Percentiles rank a stretch among this genome's conserved stretches.
Evolutionary conservation across 2,797 vertebrate genomes (phyloP).

Genomic region (Mormyrus hasselquistii): DNA sequence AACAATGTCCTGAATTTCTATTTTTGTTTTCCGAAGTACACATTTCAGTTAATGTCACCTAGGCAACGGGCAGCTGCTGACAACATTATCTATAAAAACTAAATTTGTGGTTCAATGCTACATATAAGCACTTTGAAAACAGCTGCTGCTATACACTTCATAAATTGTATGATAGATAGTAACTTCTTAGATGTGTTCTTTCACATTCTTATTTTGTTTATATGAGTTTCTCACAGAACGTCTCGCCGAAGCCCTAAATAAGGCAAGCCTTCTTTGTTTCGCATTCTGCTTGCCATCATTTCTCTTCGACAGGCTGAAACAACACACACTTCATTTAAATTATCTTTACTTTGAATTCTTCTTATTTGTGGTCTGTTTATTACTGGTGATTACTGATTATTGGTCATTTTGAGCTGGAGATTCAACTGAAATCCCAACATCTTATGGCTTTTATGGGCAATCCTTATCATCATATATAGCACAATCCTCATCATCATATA

Average conservation of each 20-base stretch:
- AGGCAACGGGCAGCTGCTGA: not conserved
- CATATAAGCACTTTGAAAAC: not conserved
- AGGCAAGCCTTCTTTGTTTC: not conserved
- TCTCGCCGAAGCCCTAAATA: not conserved
- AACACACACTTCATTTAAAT: not conserved
- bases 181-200: not conserved
- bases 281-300: not conserved
- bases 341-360: not conserved
- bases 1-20: not conserved
- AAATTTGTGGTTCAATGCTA: not conserved
- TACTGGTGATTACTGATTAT: not conserved
- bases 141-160: not conserved
- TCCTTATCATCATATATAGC: not conserved
- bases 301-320: not conserved
- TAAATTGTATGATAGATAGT: not conserved
- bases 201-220: not conserved
- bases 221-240: not conserved
- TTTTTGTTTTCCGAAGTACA: not conserved
- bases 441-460: not conserved
- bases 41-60: slow-evolving; percentile 1
- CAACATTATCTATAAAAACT: not conserved
- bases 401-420: not conserved
- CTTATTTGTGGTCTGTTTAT: not conserved
- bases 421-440: not conserved
- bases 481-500: too few relatives aligned